Conservation (phyloP, 2,797 vertebrate genomes). For the Parauchenoglanis punctatus region DNA sequence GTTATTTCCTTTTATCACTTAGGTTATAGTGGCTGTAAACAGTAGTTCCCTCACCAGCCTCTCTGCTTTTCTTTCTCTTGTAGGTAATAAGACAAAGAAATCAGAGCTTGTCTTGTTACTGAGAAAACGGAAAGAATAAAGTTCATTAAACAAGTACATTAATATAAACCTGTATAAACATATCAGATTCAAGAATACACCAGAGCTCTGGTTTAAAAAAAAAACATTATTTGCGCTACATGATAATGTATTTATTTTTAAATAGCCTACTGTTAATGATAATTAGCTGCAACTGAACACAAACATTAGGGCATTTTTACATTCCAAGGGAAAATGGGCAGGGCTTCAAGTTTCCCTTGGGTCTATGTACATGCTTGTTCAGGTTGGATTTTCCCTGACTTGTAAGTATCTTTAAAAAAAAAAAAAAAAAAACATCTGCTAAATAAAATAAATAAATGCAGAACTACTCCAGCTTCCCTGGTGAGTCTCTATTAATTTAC, state of each 20-base stretch:
- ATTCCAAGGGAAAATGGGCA: background rate
- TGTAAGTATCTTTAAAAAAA: background rate
- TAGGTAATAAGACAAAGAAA: background rate
- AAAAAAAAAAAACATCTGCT: background rate
- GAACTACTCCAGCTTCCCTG: constrained; percentile 3
- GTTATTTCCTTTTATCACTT: background rate
- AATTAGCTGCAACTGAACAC: background rate
- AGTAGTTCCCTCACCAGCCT: background rate
- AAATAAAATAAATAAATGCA: constrained; percentile 18
- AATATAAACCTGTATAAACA: background rate
- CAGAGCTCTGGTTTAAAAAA: background rate
- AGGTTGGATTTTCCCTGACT: background rate
- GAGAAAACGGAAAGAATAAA: background rate
- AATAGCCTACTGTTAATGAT: background rate
- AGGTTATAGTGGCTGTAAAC: background rate
- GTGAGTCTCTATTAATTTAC: constrained; percentile 19
- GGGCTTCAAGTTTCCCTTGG: background rate
- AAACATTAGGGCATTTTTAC: background rate
- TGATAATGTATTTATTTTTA: background rate
- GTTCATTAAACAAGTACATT: background rate
- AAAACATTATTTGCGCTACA: background rate
- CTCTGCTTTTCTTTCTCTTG: background rate
- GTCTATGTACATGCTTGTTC: background rate
- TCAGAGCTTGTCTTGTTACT: background rate
- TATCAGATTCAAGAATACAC: background rate